A percentile compares a stretch with the other conserved stretches of the same genome.
Conservation (phyloP, 2,888 invertebrate species). For the Ochropacha duplaris region DNA sequence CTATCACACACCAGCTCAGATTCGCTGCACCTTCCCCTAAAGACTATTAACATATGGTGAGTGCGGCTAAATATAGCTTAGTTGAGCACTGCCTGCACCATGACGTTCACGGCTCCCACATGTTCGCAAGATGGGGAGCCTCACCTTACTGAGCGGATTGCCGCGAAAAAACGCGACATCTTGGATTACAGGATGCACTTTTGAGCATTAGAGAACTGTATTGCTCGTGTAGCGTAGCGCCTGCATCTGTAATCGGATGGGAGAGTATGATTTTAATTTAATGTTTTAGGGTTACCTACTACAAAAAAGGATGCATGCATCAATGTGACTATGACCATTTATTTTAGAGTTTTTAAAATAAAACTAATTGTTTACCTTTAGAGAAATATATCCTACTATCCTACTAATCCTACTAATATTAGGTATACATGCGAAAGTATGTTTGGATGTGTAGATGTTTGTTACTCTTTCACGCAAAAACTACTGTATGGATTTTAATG, state of each 20-base stretch:
- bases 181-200: slow-evolving; percentile 79
- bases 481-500: too few species aligned
- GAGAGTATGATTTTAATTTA: slow-evolving; percentile 42
- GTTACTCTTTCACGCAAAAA: too few species aligned
- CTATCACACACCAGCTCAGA: slow-evolving; percentile 29
- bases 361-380: too few species aligned
- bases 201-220: slow-evolving; percentile 49
- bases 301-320: too few species aligned
- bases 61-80: slow-evolving; percentile 70
- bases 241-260: slow-evolving; percentile 28
- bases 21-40: slow-evolving; percentile 57
- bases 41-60: slow-evolving; percentile 65
- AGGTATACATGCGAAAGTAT: too few species aligned
- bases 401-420: too few species aligned
- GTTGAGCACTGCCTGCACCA: slow-evolving; percentile 45
- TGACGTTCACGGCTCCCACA: slow-evolving; percentile 62
- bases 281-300: neutral
- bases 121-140: slow-evolving; percentile 74
- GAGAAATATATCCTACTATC: too few species aligned
- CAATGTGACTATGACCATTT: too few species aligned
- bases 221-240: slow-evolving; percentile 16
- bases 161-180: slow-evolving; percentile 70
- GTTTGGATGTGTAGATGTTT: too few species aligned
- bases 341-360: too few species aligned
- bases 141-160: slow-evolving; percentile 71